Evolutionary conservation across 1,140 invertebrate species (phyloP).

Genomic region (Nephila pilipes): DNA sequence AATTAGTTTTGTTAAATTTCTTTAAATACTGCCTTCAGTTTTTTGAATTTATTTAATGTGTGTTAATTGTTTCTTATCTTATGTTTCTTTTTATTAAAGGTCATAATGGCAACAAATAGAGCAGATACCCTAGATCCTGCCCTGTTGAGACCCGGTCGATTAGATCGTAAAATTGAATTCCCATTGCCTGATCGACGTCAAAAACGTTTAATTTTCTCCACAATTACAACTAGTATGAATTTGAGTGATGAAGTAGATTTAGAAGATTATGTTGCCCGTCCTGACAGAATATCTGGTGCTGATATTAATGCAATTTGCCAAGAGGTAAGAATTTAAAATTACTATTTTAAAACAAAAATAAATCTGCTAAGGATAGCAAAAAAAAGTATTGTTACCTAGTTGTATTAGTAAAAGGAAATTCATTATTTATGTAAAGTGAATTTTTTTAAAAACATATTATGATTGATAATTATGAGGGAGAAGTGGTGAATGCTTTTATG

Average conservation of each 20-base stretch:
- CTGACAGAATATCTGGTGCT: constrained; percentile 98
- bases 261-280: constrained; percentile 98
- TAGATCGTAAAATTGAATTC: constrained; percentile 99
- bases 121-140: constrained; percentile 99
- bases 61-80: too few relatives aligned
- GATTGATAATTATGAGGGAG: too few relatives aligned
- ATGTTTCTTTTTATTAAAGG: constrained; percentile 83
- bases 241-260: constrained; percentile 99
- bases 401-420: too few relatives aligned
- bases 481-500: too few relatives aligned
- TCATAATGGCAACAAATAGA: constrained; percentile 99
- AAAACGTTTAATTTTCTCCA: constrained; percentile 98
- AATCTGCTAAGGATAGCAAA: too few relatives aligned
- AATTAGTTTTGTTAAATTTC: too few relatives aligned
- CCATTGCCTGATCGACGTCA: constrained; percentile 98
- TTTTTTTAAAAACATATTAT: not conserved
- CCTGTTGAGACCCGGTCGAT: constrained; percentile 95
- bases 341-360: too few relatives aligned
- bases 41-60: too few relatives aligned
- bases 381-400: too few relatives aligned
- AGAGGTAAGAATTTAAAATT: constrained; percentile 86
- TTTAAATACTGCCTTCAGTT: too few relatives aligned
- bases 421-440: not conserved
- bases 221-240: constrained; percentile 99
- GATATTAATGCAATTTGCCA: constrained; percentile 99